These are phyloP conservation scores for Salvelinus fontinalis DNA, from an alignment of 2,113 vertebrate genomes.

Conservation along the genomic window DNA sequence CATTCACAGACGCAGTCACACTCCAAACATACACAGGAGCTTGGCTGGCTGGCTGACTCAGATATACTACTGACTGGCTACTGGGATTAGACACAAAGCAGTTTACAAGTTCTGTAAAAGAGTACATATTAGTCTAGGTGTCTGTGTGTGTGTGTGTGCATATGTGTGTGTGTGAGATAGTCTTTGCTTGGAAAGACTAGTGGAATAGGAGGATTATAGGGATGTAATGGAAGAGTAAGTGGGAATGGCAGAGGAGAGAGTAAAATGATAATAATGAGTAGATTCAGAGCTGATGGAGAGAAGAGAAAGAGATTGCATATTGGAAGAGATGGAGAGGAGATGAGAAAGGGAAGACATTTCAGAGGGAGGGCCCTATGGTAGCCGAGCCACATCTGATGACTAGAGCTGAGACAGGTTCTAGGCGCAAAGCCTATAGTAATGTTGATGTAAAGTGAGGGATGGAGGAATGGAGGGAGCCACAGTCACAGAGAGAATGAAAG, in stretches of 20 bases:
- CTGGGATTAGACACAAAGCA: neutral
- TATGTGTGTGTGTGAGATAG: neutral
- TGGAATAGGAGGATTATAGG: constrained; percentile 1
- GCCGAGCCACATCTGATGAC: constrained; percentile 62
- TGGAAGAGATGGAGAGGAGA: constrained; percentile 6
- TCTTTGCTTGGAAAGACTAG: neutral
- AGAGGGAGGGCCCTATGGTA: constrained; percentile 46
- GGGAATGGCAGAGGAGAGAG: neutral
- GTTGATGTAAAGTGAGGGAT: constrained; percentile 67
- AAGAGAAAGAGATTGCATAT: neutral
- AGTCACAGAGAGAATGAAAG: constrained; percentile 5
- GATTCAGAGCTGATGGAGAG: constrained; percentile 30
- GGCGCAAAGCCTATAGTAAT: constrained; percentile 55
- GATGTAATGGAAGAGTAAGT: neutral
- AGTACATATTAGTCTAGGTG: neutral
- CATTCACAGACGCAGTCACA: neutral
- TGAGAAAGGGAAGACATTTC: constrained; percentile 12
- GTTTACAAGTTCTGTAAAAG: neutral
- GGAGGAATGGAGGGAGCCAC: constrained; percentile 8
- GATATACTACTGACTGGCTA: neutral
- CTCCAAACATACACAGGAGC: neutral
- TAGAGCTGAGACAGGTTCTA: constrained; percentile 64
- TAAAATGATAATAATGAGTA: constrained; percentile 3
- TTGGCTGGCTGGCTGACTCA: neutral
- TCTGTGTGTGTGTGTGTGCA: neutral